Conservation (phyloP, 2,797 vertebrate species). For the Dallia pectoralis region DNA sequence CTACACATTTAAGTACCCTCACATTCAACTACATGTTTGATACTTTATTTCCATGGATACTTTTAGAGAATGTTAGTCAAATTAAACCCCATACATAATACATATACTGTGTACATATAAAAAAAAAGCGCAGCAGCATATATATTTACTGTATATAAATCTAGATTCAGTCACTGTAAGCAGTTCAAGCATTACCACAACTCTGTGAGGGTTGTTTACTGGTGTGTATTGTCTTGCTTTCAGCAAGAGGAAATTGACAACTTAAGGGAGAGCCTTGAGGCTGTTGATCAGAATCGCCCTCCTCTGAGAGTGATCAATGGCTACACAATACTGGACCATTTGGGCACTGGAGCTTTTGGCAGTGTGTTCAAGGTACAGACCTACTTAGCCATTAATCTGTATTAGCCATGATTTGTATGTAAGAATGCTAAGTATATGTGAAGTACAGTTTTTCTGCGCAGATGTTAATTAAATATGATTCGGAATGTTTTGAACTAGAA, state of each 20-base stretch:
- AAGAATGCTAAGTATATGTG: neutral
- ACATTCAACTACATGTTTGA: neutral
- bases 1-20: neutral
- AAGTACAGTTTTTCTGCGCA: neutral
- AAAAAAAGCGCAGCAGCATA: too few relatives aligned
- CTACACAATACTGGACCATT: conserved; percentile 85
- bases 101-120: too few relatives aligned
- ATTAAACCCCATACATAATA: neutral
- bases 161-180: neutral
- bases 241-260: conserved; percentile 81
- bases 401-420: neutral
- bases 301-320: conserved; percentile 82
- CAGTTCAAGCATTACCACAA: neutral
- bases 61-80: neutral
- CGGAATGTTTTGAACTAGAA: neutral
- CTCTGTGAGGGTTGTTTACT: neutral
- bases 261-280: conserved; percentile 81
- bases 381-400: neutral
- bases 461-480: neutral
- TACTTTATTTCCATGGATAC: neutral
- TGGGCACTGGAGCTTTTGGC: conserved; percentile 90
- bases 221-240: neutral
- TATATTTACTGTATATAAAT: too few relatives aligned
- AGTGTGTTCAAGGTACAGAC: conserved; percentile 84
- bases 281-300: conserved; percentile 83